Conservation (phyloP, 2,113 vertebrate genomes). For the Corythoichthys intestinalis region DNA sequence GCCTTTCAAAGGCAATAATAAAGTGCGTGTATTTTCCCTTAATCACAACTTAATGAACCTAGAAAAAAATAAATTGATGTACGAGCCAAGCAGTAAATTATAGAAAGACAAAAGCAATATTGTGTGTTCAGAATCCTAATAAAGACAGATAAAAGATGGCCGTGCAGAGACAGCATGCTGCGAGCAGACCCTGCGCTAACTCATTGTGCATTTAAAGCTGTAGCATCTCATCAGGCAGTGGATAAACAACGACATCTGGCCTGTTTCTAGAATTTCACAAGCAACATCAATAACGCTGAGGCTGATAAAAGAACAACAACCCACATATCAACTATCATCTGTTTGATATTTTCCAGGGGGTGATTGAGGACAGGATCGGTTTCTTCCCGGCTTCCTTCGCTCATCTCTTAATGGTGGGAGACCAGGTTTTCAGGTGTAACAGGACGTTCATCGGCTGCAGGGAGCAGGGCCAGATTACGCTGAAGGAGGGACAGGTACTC, state of each 20-base stretch:
- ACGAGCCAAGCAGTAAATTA: constrained; percentile 37
- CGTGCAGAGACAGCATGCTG: constrained; percentile 5
- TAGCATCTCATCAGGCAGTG: constrained; percentile 25
- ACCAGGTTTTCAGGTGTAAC: constrained; percentile 86
- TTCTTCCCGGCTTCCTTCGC: constrained; percentile 93
- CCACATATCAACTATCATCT: constrained; percentile 1
- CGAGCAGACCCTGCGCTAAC: constrained; percentile 39
- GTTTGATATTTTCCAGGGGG: constrained; percentile 72
- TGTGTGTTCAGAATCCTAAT: constrained; percentile 16
- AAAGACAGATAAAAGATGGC: constrained; percentile 26
- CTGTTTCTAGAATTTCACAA: constrained; percentile 19
- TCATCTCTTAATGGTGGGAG: constrained; percentile 79
- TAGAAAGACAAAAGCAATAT: constrained; percentile 12
- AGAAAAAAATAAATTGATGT: constrained; percentile 21
- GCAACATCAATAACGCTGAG: constrained; percentile 8
- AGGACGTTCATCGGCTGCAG: constrained; percentile 91
- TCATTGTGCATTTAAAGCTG: constrained; percentile 32
- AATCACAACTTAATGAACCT: not conserved
- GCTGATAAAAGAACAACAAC: constrained; percentile 2
- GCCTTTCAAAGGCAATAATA: not conserved
- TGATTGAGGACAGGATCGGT: constrained; percentile 88
- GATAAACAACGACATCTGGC: constrained; percentile 40
- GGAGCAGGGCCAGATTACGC: constrained; percentile 91
- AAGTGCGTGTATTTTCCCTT: not conserved
- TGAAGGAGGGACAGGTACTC: constrained; percentile 94